A percentile compares a stretch with the other conserved stretches of the same genome.
These are phyloP conservation scores for Hirundo rustica DNA, from an alignment of 2,797 vertebrate genomes.

Conservation along the genomic window DNA sequence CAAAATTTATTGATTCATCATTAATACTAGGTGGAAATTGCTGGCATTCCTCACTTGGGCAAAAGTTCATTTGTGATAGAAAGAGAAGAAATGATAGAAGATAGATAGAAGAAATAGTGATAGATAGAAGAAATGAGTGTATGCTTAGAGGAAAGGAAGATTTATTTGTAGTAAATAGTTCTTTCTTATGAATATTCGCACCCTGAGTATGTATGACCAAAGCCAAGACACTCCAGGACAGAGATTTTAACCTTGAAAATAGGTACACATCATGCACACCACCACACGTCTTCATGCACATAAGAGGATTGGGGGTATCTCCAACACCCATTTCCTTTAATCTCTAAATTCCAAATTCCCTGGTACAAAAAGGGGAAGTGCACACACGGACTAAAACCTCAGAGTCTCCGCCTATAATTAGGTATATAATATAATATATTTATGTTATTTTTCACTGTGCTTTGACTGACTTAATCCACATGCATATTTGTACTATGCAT, in stretches of 20 bases:
- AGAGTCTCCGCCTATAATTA: neutral
- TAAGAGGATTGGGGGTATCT: neutral
- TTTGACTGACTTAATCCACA: neutral
- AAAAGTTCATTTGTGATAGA: neutral
- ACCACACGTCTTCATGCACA: neutral
- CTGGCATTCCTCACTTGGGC: neutral
- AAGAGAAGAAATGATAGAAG: too few species aligned
- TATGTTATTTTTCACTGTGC: neutral
- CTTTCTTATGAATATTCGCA: neutral
- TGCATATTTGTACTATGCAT: neutral
- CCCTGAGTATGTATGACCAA: neutral
- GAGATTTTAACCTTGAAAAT: neutral
- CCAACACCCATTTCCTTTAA: neutral
- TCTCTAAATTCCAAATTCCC: neutral
- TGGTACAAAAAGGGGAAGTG: neutral
- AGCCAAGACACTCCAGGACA: neutral
- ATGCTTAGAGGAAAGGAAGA: neutral
- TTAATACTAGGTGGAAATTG: neutral
- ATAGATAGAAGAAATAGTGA: too few species aligned
- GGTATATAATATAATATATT: neutral
- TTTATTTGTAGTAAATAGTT: neutral
- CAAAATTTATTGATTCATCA: neutral
- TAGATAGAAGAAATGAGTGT: neutral
- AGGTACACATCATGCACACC: accelerated
- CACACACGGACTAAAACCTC: neutral